Base-by-base conservation (phyloP, 2,113 vertebrate species). In the Choloepus hoffmanni region DNA sequence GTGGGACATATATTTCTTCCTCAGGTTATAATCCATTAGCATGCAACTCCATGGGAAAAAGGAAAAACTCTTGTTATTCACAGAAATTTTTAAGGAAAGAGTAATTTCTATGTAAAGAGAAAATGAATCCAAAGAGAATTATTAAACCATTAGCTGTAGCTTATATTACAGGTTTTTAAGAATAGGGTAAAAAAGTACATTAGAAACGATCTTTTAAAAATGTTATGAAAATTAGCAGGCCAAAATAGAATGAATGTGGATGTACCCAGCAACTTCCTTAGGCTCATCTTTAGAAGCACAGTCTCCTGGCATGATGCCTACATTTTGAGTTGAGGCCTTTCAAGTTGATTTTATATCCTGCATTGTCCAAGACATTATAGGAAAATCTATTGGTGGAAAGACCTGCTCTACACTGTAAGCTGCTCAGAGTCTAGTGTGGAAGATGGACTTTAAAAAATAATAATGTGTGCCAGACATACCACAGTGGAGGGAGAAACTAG, bases 61-160 rank as follows among this genome's bases (percentile, higher is more conserved):
- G 2, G 86, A 78, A 62, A 60, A 21, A 6, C 1, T 83, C 68
- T 74, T 24, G 36, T 73, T 84, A 72, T 90, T 91, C 60, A 93
- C 19, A 93, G 74, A 95, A 95, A 94, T 89, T 53, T 86, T 90
- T 26, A 78, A 83, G 63, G 70, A 67, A 79, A 79, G 26, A 82
- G 18, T 0, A 7, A n/a, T 89, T 89, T 89, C 82, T 96, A 19
- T 65, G 5, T 84, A 73, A 87, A 85, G 50, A 45, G 50, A 94
- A 95, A 92, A 78, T 7, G 21, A 81, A 87, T 84, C 30, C 40
- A 83, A 67, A 86, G 33, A 67, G 58, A 78, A 65, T 2, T 24
- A 79, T 90, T 78, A 85, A 88, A 15, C 2, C 55, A 65, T 91
- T 92, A 90, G 6, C 30, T 85, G 77, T 18, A 36, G 3, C 79